A percentile compares a stretch with the other conserved stretches of the same genome.
phyloP scores from a whole-genome alignment of 2,888 invertebrate species.

The Hymenopus coronatus region DNA sequence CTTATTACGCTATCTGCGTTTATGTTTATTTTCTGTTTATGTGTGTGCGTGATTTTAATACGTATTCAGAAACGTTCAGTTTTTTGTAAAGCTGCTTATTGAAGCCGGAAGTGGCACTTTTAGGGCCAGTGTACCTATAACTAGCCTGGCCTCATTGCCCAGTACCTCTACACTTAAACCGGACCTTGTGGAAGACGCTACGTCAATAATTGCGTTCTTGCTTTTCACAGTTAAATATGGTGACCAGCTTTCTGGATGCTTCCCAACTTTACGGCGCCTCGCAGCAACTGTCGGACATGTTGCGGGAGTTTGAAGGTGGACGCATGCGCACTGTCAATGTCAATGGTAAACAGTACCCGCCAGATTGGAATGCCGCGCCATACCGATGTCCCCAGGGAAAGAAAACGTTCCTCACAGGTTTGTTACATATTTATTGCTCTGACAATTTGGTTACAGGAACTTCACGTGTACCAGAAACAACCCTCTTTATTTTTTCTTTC shows the following conservation, averaged over 20 bases:
- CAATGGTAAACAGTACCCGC: conserved; percentile 68
- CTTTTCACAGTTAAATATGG: conserved; percentile 57
- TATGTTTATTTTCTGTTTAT: no score
- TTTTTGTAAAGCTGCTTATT: no score
- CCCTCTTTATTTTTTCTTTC: no score
- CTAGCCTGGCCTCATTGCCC: not conserved
- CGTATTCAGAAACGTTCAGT: no score
- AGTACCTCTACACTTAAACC: not conserved
- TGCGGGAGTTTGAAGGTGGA: conserved; percentile 68
- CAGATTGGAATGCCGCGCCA: conserved; percentile 69
- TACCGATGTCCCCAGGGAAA: conserved; percentile 61
- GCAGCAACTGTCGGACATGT: conserved; percentile 58
- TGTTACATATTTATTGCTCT: conserved; percentile 40
- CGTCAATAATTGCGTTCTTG: not conserved
- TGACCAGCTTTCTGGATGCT: conserved; percentile 72
- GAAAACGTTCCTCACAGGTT: conserved; percentile 74
- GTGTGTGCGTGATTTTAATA: no score
- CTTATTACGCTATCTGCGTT: no score
- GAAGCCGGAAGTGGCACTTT: not conserved
- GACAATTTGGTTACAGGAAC: no score
- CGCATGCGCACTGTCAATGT: conserved; percentile 60
- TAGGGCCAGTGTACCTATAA: not conserved
- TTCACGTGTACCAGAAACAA: no score
- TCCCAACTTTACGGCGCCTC: conserved; percentile 80
- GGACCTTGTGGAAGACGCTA: not conserved